These are phyloP conservation scores for Nyctibius grandis DNA, from an alignment of 2,797 vertebrate species.

Conservation along the genomic window DNA sequence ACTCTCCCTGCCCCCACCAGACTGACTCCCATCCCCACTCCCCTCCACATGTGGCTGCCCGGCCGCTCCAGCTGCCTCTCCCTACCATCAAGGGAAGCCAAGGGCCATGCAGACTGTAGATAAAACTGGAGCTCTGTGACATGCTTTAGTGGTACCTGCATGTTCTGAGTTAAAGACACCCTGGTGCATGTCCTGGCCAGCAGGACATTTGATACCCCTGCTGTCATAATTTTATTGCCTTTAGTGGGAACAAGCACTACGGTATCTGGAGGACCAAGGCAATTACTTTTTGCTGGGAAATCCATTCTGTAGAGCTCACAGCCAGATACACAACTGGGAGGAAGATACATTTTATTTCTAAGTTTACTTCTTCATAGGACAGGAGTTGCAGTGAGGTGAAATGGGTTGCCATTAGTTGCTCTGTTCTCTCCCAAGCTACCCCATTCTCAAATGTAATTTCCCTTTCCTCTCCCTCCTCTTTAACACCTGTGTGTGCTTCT, in stretches of 20 bases:
- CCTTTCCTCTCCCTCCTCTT: neutral
- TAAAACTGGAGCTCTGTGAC: neutral
- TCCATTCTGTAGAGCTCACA: neutral
- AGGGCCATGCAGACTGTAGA: neutral
- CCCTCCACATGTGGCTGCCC: neutral
- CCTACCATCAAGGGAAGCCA: neutral
- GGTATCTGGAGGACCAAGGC: neutral
- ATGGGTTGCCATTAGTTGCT: neutral
- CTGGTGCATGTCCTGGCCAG: neutral
- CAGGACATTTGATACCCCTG: neutral
- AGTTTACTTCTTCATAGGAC: neutral
- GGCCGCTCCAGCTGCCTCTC: neutral
- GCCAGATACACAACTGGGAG: neutral
- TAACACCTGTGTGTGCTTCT: neutral
- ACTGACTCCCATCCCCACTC: neutral
- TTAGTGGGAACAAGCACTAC: accelerated
- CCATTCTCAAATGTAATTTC: neutral
- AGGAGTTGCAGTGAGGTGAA: neutral
- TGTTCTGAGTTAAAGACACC: neutral
- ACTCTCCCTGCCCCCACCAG: constrained; percentile 19
- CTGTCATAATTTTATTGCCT: neutral
- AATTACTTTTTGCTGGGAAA: neutral
- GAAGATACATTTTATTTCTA: neutral
- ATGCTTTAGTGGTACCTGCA: neutral
- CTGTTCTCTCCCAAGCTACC: neutral